Percentiles rank a stretch among this genome's conserved stretches.
phyloP scores from a whole-genome alignment of 2,888 invertebrate genomes.

The Argyresthia goedartella region DNA sequence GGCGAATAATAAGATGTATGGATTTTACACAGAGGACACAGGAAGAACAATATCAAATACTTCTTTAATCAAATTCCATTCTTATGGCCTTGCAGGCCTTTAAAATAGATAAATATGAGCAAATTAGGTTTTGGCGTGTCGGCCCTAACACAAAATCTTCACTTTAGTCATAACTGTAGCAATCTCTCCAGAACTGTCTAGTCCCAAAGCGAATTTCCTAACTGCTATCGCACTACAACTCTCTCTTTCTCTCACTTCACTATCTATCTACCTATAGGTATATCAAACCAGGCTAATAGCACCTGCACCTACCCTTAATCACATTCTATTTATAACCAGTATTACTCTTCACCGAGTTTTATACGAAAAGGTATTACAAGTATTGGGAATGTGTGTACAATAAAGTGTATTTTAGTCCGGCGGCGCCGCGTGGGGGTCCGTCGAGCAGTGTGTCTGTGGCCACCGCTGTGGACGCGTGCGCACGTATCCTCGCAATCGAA shows the following conservation, averaged over 20 bases:
- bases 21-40: no score
- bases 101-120: no score
- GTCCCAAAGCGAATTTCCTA: neutral
- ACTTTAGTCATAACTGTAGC: neutral
- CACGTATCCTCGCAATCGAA: constrained; percentile 21
- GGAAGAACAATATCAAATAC: no score
- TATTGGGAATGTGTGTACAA: constrained; percentile 59
- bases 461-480: constrained; percentile 33
- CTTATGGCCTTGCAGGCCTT: no score
- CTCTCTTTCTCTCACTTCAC: no score
- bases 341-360: constrained; percentile 31
- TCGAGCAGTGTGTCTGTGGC: constrained; percentile 40
- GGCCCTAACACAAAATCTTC: no score
- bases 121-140: no score
- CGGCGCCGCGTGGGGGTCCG: constrained; percentile 19
- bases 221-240: neutral
- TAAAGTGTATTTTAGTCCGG: constrained; percentile 57
- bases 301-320: constrained; percentile 21
- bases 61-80: no score
- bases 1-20: no score
- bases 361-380: constrained; percentile 52
- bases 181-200: neutral
- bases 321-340: constrained; percentile 43
- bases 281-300: constrained; percentile 24
- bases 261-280: neutral